Evolutionary conservation across 1,140 invertebrate species (phyloP).

Genomic region (Sinonovacula constricta): DNA sequence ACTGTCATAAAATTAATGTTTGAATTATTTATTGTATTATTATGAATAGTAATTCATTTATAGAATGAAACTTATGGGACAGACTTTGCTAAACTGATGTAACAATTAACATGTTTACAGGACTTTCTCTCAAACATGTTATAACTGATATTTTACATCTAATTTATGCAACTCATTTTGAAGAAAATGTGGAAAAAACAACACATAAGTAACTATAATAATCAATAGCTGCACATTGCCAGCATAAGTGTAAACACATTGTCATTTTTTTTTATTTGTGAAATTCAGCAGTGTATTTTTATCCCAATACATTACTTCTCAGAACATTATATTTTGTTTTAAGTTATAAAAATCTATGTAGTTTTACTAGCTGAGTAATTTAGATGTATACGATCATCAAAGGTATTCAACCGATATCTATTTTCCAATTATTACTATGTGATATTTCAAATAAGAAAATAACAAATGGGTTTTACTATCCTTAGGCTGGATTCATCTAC

Average conservation of each 20-base stretch:
- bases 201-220: too few relatives aligned
- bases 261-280: too few relatives aligned
- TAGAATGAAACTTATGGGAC: background rate
- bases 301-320: background rate
- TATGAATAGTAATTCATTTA: background rate
- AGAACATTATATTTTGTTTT: background rate
- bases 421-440: background rate
- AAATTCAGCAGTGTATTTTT: too few relatives aligned
- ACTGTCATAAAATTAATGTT: background rate
- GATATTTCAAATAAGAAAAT: background rate
- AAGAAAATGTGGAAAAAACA: background rate
- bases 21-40: background rate
- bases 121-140: background rate
- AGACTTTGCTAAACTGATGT: background rate
- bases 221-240: too few relatives aligned
- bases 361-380: background rate
- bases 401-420: background rate
- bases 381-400: background rate
- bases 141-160: background rate
- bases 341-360: background rate
- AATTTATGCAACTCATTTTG: background rate
- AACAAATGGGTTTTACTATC: slow-evolving; percentile 46
- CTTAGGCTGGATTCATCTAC: slow-evolving; percentile 73
- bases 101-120: background rate
- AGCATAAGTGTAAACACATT: too few relatives aligned